Base-by-base conservation (phyloP, 2,113 vertebrate genomes). In the Menidia beryllina region DNA sequence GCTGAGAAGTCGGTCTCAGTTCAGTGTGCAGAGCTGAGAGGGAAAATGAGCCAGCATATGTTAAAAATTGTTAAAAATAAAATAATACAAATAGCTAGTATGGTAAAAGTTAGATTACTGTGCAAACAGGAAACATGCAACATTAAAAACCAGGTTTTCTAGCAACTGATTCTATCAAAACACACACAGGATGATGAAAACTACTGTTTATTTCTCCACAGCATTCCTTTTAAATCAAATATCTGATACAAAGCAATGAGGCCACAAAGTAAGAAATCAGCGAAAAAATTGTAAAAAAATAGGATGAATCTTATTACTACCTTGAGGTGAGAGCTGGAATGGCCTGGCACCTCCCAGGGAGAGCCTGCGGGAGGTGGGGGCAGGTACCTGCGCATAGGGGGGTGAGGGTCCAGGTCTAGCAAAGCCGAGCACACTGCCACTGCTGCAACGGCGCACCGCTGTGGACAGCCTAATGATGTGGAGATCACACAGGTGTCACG, bases 281-380 rank as follows among this genome's bases (percentile, higher is more conserved):
- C 2, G 41, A 17, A 17, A 5, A 15, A 3, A 14, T 41, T 17
- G 23, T 17, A 25, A 21, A 12, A 51, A 55, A 59, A 23, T 17
- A 67, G 5, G 12, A 43, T 13, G 5, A 14, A 24, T 48, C 24
- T 41, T 5, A 51, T 41, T 60, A 21, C n/a, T 90, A 98, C 97
- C 97, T 94, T 97, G 97, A 0, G 95, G 96, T n/a, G 94, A 95
- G 3, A 94, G 94, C 23, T 93, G 95, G 25, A 94, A 95, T 0
- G 95, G 94, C 87, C 95, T 95, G 66, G 92, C 91, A 6, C 96
- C 96, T 0, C 97, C 96, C 56, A 95, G 87, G 9, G 96, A 97
- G 20, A 95, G 87, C 64, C 96, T 95, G 73, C 95, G 94, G 50
- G 89, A 77, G 36, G 89, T 69, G 62, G 94, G 60, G 24, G 88